Percentiles rank a stretch among this genome's conserved stretches.
Evolutionary conservation across 2,113 vertebrate species (phyloP).

Genomic region (Ceyx melanurus): DNA sequence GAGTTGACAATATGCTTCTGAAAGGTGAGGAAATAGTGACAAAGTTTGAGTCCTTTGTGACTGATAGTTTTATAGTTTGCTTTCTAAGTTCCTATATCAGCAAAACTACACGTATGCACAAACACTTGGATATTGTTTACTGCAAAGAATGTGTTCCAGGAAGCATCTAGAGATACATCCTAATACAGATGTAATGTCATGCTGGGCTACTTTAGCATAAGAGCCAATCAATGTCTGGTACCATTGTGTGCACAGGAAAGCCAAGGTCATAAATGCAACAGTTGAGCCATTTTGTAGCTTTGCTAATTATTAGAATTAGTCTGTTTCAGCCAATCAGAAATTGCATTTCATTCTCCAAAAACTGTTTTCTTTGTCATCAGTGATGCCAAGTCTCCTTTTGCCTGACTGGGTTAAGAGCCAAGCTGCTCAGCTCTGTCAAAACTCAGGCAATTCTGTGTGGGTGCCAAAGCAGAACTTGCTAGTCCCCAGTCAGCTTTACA

Average conservation of each 20-base stretch:
- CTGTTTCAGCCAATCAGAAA: neutral
- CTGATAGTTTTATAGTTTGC: neutral
- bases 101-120: neutral
- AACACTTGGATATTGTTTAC: neutral
- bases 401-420: conserved; percentile 60
- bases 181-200: neutral
- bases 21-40: neutral
- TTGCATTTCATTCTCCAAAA: neutral
- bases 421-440: conserved; percentile 61
- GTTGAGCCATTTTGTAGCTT: neutral
- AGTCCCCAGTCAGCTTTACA: conserved; percentile 61
- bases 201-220: neutral
- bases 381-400: conserved; percentile 50
- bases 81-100: neutral
- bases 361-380: conserved; percentile 37
- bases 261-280: neutral
- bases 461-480: conserved; percentile 62
- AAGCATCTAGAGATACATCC: neutral
- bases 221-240: neutral
- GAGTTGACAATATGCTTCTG: neutral
- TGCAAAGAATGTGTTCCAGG: neutral
- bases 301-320: conserved; percentile 1
- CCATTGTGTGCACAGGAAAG: neutral
- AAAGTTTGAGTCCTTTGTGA: neutral
- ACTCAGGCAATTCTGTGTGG: conserved; percentile 35